phyloP scores from a whole-genome alignment of 2,888 invertebrate genomes.

The Apoderus coryli region DNA sequence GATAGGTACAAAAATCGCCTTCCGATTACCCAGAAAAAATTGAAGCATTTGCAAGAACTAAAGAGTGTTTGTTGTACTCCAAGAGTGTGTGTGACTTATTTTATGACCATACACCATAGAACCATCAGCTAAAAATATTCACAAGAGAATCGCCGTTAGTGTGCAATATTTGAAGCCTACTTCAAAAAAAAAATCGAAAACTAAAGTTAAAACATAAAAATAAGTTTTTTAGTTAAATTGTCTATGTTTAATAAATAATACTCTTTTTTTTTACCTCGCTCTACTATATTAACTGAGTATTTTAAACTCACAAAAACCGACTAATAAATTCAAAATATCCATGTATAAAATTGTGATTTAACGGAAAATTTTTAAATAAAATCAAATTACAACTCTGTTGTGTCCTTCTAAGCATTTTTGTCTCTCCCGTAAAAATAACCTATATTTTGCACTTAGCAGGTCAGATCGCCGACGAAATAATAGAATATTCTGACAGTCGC shows the following conservation, averaged over 20 bases:
- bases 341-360: not conserved
- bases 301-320: too few species aligned
- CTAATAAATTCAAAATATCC: too few species aligned
- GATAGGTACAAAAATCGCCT: slow-evolving; percentile 1
- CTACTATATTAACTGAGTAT: too few species aligned
- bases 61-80: slow-evolving; percentile 2
- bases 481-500: too few species aligned
- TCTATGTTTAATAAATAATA: too few species aligned
- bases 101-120: too few species aligned
- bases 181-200: slow-evolving; percentile 1
- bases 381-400: slow-evolving; percentile 1
- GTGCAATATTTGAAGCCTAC: slow-evolving; percentile 1
- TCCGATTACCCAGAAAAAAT: slow-evolving; percentile 1
- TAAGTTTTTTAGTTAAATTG: slow-evolving; percentile 1
- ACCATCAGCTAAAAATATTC: too few species aligned
- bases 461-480: slow-evolving; percentile 1
- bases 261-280: too few species aligned
- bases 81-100: slow-evolving; percentile 1
- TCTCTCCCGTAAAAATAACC: not conserved
- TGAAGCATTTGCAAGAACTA: slow-evolving; percentile 7
- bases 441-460: not conserved
- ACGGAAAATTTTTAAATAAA: not conserved
- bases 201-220: slow-evolving; percentile 1
- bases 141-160: not conserved
- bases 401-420: slow-evolving; percentile 2